Base-by-base conservation (phyloP, 2,113 vertebrate species). In the Sylvia atricapilla region DNA sequence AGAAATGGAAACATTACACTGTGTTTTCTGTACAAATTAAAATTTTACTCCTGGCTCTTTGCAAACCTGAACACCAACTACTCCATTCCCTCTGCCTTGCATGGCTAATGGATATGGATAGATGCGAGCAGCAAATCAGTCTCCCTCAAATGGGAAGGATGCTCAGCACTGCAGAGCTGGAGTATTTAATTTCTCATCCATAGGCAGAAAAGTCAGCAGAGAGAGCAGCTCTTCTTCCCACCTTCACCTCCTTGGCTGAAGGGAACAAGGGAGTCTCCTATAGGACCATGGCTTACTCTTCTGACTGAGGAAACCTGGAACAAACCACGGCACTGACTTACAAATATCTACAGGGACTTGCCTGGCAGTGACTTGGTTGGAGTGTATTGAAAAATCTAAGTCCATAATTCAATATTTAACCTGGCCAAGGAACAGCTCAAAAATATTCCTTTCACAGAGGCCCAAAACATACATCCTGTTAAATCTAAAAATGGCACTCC, bases 61-160 rank as follows among this genome's bases (percentile, higher is more conserved):
- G 58, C 66, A 91, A 96, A 62, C 85, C 92, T 77, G 92, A 67
- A n/a, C 60, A 75, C 59, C 75, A 53, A 30, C 95, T 84, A 78
- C 50, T 84, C 39, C 46, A 4, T 41, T 73, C 76, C 8, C 78
- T 75, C 84, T 90, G 44, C 75, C 87, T 66, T 64, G 58, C 15
- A 6, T 22, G n/a, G 70, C 53, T 96, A 90, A 97, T 95, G 82
- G 92, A 89, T 78, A 95, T 5, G 86, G 85, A 96, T 74, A 55
- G 83, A 35, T 82, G 43, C 41, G 43, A 87, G 78, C 17, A 74
- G 78, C 74, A 79, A 95, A 91, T 25, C 62, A 82, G 84, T 13
- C 15, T 33, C 43, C 59, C 62, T 90, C 87, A 62, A 24, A 39
- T 4, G 37, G 94, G 95, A 95, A 46, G 72, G 83, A 95, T 74